A percentile compares a stretch with the other conserved stretches of the same genome.
Conservation (phyloP, 2,113 vertebrate species). For the Acinonyx jubatus region DNA sequence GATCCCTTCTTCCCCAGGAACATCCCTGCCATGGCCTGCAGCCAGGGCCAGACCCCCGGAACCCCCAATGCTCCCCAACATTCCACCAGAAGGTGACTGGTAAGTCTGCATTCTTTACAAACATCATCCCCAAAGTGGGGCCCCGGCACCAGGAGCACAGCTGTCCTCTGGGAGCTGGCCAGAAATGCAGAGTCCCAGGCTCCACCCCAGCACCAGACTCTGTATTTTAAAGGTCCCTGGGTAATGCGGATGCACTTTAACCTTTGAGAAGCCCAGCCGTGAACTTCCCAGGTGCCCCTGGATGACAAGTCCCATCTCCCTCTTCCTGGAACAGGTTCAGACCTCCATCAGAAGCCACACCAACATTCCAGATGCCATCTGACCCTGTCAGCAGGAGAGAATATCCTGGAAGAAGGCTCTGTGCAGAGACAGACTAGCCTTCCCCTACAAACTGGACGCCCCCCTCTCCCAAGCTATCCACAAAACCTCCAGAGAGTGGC, state of each 20-base stretch:
- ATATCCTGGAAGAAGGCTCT: fast-evolving
- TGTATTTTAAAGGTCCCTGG: background rate
- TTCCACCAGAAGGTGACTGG: background rate
- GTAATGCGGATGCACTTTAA: background rate
- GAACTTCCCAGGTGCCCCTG: background rate
- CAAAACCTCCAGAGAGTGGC: fast-evolving
- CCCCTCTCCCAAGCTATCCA: background rate
- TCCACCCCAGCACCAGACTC: background rate
- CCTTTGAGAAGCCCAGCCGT: background rate
- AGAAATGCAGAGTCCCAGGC: background rate
- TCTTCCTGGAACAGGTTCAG: background rate
- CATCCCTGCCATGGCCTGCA: background rate
- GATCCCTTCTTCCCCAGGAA: background rate
- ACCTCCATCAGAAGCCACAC: background rate
- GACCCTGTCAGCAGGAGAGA: background rate
- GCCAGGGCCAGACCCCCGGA: background rate
- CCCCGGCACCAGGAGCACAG: background rate
- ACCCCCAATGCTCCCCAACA: background rate
- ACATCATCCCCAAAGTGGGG: background rate
- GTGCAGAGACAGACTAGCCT: fast-evolving
- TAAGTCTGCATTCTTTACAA: background rate
- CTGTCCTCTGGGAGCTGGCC: background rate
- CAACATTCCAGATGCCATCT: background rate
- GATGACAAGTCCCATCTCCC: fast-evolving
- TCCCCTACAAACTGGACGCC: background rate